A percentile compares a stretch with the other conserved stretches of the same genome.
Conservation (phyloP, 1,140 invertebrate species). For the Monochamus saltuarius region DNA sequence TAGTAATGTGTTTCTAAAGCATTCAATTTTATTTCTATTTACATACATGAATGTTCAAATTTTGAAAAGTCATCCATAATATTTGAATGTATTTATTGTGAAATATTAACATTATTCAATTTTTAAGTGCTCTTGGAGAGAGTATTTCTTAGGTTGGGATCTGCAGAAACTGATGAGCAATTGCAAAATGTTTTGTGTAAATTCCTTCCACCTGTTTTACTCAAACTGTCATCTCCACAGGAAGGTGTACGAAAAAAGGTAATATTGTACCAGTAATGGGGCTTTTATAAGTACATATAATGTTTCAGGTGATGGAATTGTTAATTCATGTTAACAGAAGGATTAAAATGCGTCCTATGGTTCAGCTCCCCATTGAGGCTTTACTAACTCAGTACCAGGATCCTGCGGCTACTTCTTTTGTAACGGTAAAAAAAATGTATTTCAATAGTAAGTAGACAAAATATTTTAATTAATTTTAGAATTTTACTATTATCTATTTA, state of each 20-base stretch:
- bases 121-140: constrained; percentile 78
- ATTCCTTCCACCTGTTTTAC: constrained; percentile 84
- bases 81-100: constrained; percentile 2
- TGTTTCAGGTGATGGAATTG: constrained; percentile 83
- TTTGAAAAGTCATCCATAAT: neutral
- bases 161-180: constrained; percentile 86
- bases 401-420: constrained; percentile 75
- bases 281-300: neutral
- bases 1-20: constrained; percentile 9
- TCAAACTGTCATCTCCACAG: constrained; percentile 83
- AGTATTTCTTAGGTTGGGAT: constrained; percentile 84
- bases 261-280: constrained; percentile 19
- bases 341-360: constrained; percentile 77
- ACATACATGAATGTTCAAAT: neutral
- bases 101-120: constrained; percentile 13
- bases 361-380: constrained; percentile 85
- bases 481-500: constrained; percentile 93
- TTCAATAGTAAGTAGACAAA: neutral
- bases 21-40: constrained; percentile 7
- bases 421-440: constrained; percentile 54
- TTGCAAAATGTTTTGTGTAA: constrained; percentile 78
- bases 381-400: constrained; percentile 81
- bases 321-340: constrained; percentile 89
- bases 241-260: constrained; percentile 84
- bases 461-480: constrained; percentile 61